Evolutionary conservation across 2,888 invertebrate genomes (phyloP).

Genomic region (Eupithecia insigniata): DNA sequence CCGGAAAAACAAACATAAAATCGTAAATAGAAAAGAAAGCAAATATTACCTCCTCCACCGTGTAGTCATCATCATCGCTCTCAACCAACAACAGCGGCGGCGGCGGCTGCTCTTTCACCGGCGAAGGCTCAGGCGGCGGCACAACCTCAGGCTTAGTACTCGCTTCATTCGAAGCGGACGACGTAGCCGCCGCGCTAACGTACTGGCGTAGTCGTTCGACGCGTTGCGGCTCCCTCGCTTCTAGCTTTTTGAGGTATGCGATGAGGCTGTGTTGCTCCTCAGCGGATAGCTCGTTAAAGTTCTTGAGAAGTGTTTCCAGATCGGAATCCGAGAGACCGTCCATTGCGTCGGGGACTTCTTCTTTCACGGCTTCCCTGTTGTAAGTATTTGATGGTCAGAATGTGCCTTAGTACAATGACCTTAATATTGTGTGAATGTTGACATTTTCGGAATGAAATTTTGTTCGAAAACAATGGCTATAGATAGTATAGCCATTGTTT

Average conservation of each 20-base stretch:
- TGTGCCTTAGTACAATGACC: no score
- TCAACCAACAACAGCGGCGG: constrained; percentile 64
- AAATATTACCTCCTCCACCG: constrained; percentile 89
- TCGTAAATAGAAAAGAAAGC: no score
- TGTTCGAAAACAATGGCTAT: no score
- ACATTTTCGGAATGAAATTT: no score
- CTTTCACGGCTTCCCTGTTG: constrained; percentile 57
- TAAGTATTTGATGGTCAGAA: not conserved
- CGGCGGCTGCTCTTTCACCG: constrained; percentile 20
- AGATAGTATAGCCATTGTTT: no score
- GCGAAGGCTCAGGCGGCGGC: constrained; percentile 9
- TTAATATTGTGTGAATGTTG: no score
- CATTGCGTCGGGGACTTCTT: constrained; percentile 80
- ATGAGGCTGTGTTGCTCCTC: constrained; percentile 94
- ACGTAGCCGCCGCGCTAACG: constrained; percentile 83
- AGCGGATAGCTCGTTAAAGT: constrained; percentile 89
- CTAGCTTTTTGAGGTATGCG: constrained; percentile 91
- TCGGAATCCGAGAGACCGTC: constrained; percentile 92
- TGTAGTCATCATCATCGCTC: constrained; percentile 91
- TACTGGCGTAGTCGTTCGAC: constrained; percentile 90
- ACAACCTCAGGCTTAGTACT: not conserved
- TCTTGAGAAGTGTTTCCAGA: constrained; percentile 90
- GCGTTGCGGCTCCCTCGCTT: constrained; percentile 89
- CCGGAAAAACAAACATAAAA: no score
- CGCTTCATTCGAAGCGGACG: constrained; percentile 21